Conservation (phyloP, 2,888 invertebrate species). For the Cephus pygmeus region DNA sequence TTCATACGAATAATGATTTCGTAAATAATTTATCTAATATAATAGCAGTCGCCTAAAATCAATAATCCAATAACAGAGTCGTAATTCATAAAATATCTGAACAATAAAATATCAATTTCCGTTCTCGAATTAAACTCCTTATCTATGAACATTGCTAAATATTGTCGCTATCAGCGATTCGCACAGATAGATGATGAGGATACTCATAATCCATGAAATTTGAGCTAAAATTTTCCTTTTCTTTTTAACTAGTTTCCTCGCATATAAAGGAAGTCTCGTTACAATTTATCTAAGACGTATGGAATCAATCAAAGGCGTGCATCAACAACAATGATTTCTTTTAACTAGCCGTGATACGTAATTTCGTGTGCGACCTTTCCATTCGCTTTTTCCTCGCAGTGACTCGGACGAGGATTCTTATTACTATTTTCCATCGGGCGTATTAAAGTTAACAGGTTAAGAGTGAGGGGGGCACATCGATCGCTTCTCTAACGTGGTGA, state of each 20-base stretch:
- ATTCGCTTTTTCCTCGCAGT: background rate
- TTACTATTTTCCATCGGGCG: background rate
- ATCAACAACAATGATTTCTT: conserved; percentile 17
- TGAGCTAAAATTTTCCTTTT: background rate
- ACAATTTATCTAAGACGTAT: conserved; percentile 1
- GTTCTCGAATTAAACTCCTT: conserved; percentile 22
- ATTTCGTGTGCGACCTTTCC: conserved; percentile 2
- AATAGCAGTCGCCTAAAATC: conserved; percentile 7
- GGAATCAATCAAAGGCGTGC: conserved; percentile 18
- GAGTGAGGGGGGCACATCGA: conserved; percentile 11
- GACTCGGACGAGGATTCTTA: background rate
- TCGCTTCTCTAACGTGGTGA: conserved; percentile 8
- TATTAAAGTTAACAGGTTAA: background rate
- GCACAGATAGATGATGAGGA: background rate
- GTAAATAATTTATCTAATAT: conserved; percentile 3
- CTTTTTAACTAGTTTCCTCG: background rate
- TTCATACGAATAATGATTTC: background rate
- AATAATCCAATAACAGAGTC: conserved; percentile 9
- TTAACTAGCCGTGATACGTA: conserved; percentile 17
- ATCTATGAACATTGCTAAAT: conserved; percentile 22
- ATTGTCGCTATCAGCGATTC: conserved; percentile 10
- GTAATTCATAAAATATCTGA: conserved; percentile 10
- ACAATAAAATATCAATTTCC: conserved; percentile 18
- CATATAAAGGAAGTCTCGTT: background rate
- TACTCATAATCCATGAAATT: conserved; percentile 2